These are phyloP conservation scores for Pentamera pediparva DNA, from an alignment of 53 echinoderm and acorn worm genomes.

Conservation along the genomic window DNA sequence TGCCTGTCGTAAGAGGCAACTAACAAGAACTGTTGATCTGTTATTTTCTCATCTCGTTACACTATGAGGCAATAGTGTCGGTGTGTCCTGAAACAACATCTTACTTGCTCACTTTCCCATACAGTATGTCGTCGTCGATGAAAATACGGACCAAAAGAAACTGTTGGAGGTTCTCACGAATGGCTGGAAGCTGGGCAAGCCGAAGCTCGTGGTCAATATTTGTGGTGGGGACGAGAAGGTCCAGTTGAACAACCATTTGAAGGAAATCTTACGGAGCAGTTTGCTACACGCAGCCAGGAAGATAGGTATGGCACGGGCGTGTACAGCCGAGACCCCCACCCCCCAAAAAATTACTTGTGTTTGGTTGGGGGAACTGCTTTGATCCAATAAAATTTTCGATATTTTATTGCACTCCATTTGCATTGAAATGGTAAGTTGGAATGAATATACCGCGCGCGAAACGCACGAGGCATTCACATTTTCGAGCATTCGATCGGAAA, in stretches of 20 bases:
- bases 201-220: constrained; percentile 53
- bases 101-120: not conserved
- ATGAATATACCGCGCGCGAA: too few species aligned
- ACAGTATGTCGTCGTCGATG: constrained; percentile 41
- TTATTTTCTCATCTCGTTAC: too few species aligned
- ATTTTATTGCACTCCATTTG: too few species aligned
- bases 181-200: constrained; percentile 42
- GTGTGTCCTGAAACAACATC: too few species aligned
- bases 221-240: constrained; percentile 36
- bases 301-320: constrained; percentile 1
- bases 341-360: not conserved
- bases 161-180: constrained; percentile 16
- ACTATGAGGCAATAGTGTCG: too few species aligned
- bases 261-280: constrained; percentile 17
- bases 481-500: too few species aligned
- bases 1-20: too few species aligned
- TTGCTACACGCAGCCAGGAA: constrained; percentile 15
- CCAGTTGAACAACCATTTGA: not conserved
- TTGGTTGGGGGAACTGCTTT: too few species aligned
- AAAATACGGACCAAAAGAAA: constrained; percentile 13
- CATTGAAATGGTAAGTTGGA: too few species aligned
- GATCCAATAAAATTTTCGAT: too few species aligned
- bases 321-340: not conserved
- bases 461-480: too few species aligned
- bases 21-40: too few species aligned